These are phyloP conservation scores for Salvelinus namaycush DNA, from an alignment of 2,113 vertebrate genomes.

Conservation along the genomic window DNA sequence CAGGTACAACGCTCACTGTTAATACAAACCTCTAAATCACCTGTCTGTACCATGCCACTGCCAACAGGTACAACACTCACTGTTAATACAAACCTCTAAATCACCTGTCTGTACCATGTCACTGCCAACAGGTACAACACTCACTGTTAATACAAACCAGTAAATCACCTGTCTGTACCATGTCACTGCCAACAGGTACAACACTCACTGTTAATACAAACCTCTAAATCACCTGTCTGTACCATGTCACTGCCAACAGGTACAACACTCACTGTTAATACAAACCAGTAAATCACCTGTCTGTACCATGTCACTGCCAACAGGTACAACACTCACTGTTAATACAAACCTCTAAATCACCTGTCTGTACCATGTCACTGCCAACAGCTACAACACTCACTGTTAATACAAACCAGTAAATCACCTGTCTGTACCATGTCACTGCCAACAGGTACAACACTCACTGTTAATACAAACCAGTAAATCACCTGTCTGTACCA, in stretches of 20 bases:
- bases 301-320: too few relatives aligned
- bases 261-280: background rate
- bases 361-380: background rate
- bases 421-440: background rate
- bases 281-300: too few relatives aligned
- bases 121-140: conserved; percentile 23
- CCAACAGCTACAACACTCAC: conserved; percentile 20
- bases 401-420: background rate
- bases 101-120: background rate
- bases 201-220: background rate
- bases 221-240: background rate
- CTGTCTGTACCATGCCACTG: background rate
- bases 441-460: conserved; percentile 23
- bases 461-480: background rate
- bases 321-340: background rate
- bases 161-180: background rate
- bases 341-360: background rate
- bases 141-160: background rate
- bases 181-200: conserved; percentile 18
- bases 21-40: background rate
- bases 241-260: background rate
- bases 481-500: background rate
- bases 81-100: background rate
- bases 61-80: conserved; percentile 21
- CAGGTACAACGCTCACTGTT: conserved; percentile 71